Evolutionary conservation across 2,888 invertebrate genomes (phyloP), one percentile per base, ranked within the genome.

Genomic region (Microchrysa polita): DNA sequence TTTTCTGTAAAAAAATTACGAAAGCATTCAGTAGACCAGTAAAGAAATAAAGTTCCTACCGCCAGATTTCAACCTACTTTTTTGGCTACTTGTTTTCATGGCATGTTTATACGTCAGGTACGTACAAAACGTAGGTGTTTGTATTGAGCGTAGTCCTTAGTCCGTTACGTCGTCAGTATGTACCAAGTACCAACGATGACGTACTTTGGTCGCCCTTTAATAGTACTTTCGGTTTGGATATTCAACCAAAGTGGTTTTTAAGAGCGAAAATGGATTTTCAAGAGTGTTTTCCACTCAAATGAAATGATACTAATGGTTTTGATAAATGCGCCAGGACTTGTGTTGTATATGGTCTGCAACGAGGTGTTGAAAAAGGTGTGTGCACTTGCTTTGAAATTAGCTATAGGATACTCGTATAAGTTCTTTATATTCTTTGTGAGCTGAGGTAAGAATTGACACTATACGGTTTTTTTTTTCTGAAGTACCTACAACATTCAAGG

Each of bases 251-350:
- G 59, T 59, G 59, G 59, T 59, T 59, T 27, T 59, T 57, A 27
- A 14, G n/a, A 27, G 27, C n/a, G 12, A 40, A 63, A 63, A 63
- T 63, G 61, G 42, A 63, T 42, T 63, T 63, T 63, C 61, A 40
- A 63, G 42, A n/a, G 61, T 42, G 22, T 63, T 63, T 63, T 63
- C 61, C 61, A 63, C 61, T 63, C 20, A 18, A 63, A 40, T 34
- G 18, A 63, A 42, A 63, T 63, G 42, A 63, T 40, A 63, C 61
- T 63, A 42, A 42, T 63, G 61, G 61, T 23, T 34, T 40, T n/a
- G 42, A 63, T 40, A 55, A 55, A 55, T 20, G 27, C n/a, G 55
- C 20, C 20, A 18, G 55, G 22, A n/a, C 18, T 55, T 16, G 55
- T n/a, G n/a, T n/a, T n/a, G n/a, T n/a, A n/a, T 55, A 10, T 55